Evolutionary conservation across 2,888 invertebrate species (phyloP).

Genomic region (Rhagonycha fulva): DNA sequence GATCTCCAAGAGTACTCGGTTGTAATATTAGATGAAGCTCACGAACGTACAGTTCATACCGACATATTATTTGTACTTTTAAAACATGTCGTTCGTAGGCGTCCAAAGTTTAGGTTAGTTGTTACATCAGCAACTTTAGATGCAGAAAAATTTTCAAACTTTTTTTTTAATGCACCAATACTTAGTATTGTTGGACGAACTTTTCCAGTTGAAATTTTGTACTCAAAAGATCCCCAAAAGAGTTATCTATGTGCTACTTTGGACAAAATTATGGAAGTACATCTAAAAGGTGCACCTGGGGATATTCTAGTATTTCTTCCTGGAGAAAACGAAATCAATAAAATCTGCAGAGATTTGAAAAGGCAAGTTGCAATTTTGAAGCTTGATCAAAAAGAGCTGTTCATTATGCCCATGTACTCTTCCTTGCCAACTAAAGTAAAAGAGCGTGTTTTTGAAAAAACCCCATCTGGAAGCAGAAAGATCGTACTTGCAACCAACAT

Average conservation of each 20-base stretch:
- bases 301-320: slow-evolving; percentile 90
- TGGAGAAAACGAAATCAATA: slow-evolving; percentile 63
- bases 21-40: slow-evolving; percentile 99
- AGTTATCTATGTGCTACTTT: slow-evolving; percentile 98
- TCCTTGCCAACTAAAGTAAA: slow-evolving; percentile 99
- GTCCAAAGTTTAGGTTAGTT: slow-evolving; percentile 94
- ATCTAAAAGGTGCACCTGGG: slow-evolving; percentile 92
- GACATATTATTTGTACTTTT: slow-evolving; percentile 94
- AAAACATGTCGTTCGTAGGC: slow-evolving; percentile 86
- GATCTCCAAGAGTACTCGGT: slow-evolving; percentile 90
- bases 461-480: slow-evolving; percentile 97
- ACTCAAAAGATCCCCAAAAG: slow-evolving; percentile 97
- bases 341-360: slow-evolving; percentile 96
- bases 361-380: slow-evolving; percentile 94
- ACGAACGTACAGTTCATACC: slow-evolving; percentile 97
- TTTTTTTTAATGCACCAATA: too few relatives aligned
- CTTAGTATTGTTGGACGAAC: slow-evolving; percentile 69
- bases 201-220: slow-evolving; percentile 95
- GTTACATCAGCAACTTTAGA: slow-evolving; percentile 98
- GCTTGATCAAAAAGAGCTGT: slow-evolving; percentile 67
- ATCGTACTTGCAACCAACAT: slow-evolving; percentile 99
- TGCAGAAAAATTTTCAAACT: slow-evolving; percentile 56
- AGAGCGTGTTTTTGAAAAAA: slow-evolving; percentile 97
- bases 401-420: slow-evolving; percentile 96
- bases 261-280: slow-evolving; percentile 99